Conservation (phyloP, 2,888 invertebrate species). For the Hyles lineata region DNA sequence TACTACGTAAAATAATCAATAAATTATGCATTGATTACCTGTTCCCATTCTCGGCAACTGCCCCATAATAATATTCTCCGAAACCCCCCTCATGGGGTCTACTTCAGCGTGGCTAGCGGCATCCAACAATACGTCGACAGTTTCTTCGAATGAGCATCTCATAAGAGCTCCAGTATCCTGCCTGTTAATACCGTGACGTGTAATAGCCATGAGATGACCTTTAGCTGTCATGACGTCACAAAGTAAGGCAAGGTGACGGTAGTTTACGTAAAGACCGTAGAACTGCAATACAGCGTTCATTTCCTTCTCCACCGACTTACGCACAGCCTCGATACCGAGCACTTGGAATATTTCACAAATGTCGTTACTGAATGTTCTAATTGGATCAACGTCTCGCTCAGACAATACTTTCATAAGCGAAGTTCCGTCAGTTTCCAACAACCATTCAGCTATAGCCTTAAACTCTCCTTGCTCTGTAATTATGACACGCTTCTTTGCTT, state of each 20-base stretch:
- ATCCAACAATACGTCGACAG: conserved; percentile 99
- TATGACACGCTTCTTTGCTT: conserved; percentile 98
- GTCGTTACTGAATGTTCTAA: conserved; percentile 98
- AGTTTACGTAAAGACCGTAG: conserved; percentile 99
- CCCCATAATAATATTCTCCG: conserved; percentile 99
- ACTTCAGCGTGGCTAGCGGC: conserved; percentile 99
- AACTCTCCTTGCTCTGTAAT: conserved; percentile 99
- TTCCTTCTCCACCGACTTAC: conserved; percentile 99
- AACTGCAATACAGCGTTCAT: conserved; percentile 99
- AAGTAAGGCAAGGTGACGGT: conserved; percentile 98
- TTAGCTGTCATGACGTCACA: conserved; percentile 99
- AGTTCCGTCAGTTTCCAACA: conserved; percentile 99
- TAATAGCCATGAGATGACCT: conserved; percentile 99
- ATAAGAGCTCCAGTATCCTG: conserved; percentile 99
- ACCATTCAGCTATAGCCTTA: conserved; percentile 99
- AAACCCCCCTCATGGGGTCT: conserved; percentile 99
- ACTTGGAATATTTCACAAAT: conserved; percentile 99
- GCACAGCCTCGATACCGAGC: conserved; percentile 99
- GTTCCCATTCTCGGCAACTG: conserved; percentile 99
- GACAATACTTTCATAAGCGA: conserved; percentile 99
- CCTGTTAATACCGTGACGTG: conserved; percentile 99
- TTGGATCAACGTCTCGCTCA: conserved; percentile 98
- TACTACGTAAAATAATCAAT: too few relatives aligned
- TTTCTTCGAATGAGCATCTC: conserved; percentile 99
- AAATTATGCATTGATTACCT: conserved; percentile 71